phyloP scores from a whole-genome alignment of 2,797 vertebrate species.

The Cheirogaleus major region DNA sequence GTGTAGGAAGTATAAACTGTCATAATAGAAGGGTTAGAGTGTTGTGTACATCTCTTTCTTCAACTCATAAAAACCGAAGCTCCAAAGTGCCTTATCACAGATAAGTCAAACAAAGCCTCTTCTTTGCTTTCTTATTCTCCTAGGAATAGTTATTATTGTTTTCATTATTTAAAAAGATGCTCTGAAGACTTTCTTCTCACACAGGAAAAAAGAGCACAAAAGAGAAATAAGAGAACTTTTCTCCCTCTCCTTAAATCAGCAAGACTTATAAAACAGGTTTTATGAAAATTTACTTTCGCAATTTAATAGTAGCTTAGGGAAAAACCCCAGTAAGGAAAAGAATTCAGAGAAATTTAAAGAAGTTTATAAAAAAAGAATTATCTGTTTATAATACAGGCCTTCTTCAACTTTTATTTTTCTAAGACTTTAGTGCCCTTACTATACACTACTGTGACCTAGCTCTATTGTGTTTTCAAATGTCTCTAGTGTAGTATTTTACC shows the following conservation, averaged over 20 bases:
- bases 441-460: neutral
- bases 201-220: constrained; percentile 40
- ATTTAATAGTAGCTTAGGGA: constrained; percentile 53
- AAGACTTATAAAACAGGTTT: constrained; percentile 37
- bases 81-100: constrained; percentile 77
- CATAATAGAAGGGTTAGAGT: constrained; percentile 83
- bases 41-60: constrained; percentile 82
- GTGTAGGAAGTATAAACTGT: constrained; percentile 86
- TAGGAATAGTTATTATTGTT: constrained; percentile 71
- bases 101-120: constrained; percentile 79
- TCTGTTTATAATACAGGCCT: constrained; percentile 16
- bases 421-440: neutral
- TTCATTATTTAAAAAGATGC: constrained; percentile 73
- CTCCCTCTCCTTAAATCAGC: neutral
- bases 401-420: neutral
- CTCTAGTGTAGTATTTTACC: neutral
- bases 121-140: constrained; percentile 69
- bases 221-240: constrained; percentile 55
- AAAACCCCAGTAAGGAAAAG: constrained; percentile 7
- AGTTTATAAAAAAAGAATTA: constrained; percentile 43
- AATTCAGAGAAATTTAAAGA: constrained; percentile 48
- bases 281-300: constrained; percentile 50
- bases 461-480: constrained; percentile 11
- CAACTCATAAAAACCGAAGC: constrained; percentile 76
- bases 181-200: constrained; percentile 50